phyloP scores from a whole-genome alignment of 1,140 invertebrate genomes.

The Macrosteles quadrilineatus region DNA sequence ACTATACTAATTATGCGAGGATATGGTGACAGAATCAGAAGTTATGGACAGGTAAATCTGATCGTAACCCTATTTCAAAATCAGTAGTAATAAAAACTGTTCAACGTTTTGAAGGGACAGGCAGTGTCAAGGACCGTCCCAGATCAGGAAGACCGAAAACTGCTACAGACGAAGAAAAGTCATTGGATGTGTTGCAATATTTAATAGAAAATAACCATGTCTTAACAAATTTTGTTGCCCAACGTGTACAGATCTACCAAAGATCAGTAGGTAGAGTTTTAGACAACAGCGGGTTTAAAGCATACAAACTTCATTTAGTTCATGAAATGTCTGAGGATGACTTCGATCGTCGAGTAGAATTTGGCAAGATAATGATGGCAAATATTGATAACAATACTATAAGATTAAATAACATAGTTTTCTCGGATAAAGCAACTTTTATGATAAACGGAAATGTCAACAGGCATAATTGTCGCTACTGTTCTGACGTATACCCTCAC shows the following conservation, averaged over 20 bases:
- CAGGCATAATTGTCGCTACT: conserved; percentile 8
- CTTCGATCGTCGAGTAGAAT: not conserved
- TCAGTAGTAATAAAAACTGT: not conserved
- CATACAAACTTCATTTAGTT: conserved; percentile 8
- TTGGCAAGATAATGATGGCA: not conserved
- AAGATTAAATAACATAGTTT: conserved; percentile 23
- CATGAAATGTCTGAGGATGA: conserved; percentile 8
- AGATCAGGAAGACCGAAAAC: too few relatives aligned
- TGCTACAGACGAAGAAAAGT: not conserved
- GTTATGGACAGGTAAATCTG: not conserved
- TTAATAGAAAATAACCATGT: not conserved
- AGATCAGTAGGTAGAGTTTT: conserved; percentile 7
- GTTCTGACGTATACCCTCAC: not conserved
- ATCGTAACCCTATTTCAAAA: conserved; percentile 1
- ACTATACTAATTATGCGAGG: not conserved
- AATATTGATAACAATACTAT: conserved; percentile 6
- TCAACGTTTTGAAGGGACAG: not conserved
- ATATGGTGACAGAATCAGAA: conserved; percentile 3
- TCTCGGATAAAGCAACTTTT: conserved; percentile 17
- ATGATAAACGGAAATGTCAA: conserved; percentile 23
- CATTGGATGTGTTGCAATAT: not conserved
- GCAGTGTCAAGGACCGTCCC: conserved; percentile 9
- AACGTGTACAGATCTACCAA: not conserved
- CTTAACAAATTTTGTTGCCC: conserved; percentile 12
- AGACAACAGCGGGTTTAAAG: not conserved